A percentile compares a stretch with the other conserved stretches of the same genome.
Evolutionary conservation across 2,797 vertebrate species (phyloP).

Genomic region (Lophotriccus pileatus): DNA sequence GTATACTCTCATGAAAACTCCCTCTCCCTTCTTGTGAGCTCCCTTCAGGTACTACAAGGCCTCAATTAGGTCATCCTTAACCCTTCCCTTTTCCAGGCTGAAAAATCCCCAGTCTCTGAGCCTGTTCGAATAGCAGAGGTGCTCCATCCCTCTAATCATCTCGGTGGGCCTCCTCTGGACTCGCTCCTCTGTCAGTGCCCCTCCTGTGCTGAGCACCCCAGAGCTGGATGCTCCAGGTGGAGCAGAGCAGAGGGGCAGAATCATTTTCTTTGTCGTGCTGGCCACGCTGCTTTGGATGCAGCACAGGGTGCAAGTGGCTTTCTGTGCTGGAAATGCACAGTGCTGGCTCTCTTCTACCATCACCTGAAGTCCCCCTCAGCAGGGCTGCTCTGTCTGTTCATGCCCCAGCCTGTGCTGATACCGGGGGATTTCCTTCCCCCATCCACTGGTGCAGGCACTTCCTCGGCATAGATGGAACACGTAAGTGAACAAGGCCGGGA

Average conservation of each 20-base stretch:
- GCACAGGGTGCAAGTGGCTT: not conserved
- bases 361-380: no score
- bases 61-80: not conserved
- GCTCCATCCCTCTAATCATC: not conserved
- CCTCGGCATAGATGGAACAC: no score
- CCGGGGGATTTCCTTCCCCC: not conserved
- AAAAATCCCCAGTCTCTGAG: not conserved
- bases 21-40: not conserved
- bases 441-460: not conserved
- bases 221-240: not conserved
- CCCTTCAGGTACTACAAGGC: no score
- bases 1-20: not conserved
- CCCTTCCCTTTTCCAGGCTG: not conserved
- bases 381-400: no score
- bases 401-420: no score
- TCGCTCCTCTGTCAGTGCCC: rapidly evolving
- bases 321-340: no score
- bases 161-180: rapidly evolving
- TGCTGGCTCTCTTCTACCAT: no score
- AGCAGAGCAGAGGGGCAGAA: not conserved
- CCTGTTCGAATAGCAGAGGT: not conserved
- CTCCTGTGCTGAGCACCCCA: not conserved
- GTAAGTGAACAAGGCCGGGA: not conserved
- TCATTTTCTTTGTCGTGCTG: not conserved
- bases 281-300: not conserved